Percentiles rank a stretch among this genome's conserved stretches.
These are phyloP conservation scores for Tiliqua scincoides DNA, from an alignment of 2,113 vertebrate species.

Conservation along the genomic window DNA sequence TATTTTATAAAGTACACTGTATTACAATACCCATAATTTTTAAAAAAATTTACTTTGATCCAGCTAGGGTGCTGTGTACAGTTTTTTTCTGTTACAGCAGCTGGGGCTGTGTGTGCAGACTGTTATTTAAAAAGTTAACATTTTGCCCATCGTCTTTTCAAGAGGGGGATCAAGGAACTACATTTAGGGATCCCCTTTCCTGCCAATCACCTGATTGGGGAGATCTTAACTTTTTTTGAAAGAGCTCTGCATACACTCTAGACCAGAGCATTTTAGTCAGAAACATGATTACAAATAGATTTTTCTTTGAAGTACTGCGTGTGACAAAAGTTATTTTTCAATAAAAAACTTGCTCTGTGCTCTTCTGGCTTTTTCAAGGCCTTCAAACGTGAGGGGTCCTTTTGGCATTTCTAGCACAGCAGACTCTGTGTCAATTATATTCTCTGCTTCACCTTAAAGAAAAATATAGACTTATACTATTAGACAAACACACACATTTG, in stretches of 20 bases:
- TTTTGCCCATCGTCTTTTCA: neutral
- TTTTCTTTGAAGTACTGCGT: slow-evolving; percentile 13
- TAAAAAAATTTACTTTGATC: neutral
- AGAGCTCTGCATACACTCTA: neutral
- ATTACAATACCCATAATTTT: neutral
- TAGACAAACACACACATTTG: too few relatives aligned
- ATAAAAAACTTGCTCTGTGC: slow-evolving; percentile 77
- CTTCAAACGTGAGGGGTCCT: slow-evolving; percentile 83
- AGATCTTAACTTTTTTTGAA: neutral
- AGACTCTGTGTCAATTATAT: slow-evolving; percentile 78
- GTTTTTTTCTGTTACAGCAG: neutral
- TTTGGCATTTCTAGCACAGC: slow-evolving; percentile 79
- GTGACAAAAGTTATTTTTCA: slow-evolving; percentile 74
- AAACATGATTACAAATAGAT: slow-evolving; percentile 47
- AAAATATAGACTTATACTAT: neutral
- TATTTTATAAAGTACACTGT: neutral
- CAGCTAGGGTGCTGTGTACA: neutral
- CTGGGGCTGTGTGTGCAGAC: neutral
- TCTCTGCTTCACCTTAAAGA: slow-evolving; percentile 84
- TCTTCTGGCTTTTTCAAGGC: slow-evolving; percentile 85
- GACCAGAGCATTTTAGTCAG: slow-evolving; percentile 24
- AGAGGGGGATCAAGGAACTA: neutral
- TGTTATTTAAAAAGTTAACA: neutral
- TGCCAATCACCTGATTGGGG: neutral
- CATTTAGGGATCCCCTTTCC: neutral